Percentiles rank a stretch among this genome's conserved stretches.
phyloP scores from a whole-genome alignment of 2,888 invertebrate genomes.

The Gibbula magus region DNA sequence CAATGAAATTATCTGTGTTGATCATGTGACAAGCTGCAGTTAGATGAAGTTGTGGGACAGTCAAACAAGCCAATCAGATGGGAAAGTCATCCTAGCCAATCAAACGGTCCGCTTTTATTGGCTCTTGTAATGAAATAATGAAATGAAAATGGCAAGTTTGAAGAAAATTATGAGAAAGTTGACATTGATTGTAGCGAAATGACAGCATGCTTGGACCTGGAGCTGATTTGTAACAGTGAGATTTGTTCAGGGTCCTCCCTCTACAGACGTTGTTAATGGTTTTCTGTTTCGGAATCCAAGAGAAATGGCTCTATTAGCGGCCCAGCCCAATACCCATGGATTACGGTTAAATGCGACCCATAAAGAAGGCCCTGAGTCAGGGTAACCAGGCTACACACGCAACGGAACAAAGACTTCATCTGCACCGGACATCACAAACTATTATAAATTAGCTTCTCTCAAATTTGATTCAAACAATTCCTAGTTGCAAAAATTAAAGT shows the following conservation, averaged over 20 bases:
- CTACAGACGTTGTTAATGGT: neutral
- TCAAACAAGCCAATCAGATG: slow-evolving; percentile 1
- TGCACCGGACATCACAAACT: no score
- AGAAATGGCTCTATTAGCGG: neutral
- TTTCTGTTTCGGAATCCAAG: neutral
- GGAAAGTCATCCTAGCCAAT: neutral
- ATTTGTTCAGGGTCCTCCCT: neutral
- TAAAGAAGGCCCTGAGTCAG: neutral
- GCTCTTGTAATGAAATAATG: slow-evolving; percentile 13
- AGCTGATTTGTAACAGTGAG: neutral
- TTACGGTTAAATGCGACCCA: neutral
- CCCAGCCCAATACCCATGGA: neutral
- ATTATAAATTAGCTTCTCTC: no score
- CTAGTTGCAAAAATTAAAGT: no score
- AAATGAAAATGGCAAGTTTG: neutral
- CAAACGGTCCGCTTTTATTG: slow-evolving; percentile 4
- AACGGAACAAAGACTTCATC: no score
- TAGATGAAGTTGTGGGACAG: slow-evolving; percentile 6
- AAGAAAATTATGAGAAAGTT: neutral
- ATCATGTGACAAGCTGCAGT: slow-evolving; percentile 11
- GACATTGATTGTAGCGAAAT: slow-evolving; percentile 1
- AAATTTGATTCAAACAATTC: no score
- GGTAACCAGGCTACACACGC: no score
- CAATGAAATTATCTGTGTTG: neutral
- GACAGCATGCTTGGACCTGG: neutral